phyloP scores from a whole-genome alignment of 2,797 vertebrate species.

The Acrocephalus scirpaceus region DNA sequence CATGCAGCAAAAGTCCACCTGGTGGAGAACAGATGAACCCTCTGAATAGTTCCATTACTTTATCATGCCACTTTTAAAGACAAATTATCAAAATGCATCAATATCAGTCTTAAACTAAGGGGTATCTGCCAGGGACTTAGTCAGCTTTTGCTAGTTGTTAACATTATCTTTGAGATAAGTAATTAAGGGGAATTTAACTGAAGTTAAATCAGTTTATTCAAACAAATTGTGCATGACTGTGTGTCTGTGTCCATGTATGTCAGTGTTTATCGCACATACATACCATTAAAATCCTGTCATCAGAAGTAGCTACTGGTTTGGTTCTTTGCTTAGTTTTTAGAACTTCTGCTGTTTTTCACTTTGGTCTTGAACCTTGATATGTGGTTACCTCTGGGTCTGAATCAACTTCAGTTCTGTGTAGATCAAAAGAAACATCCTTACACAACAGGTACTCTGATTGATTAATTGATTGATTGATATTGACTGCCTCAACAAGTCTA shows the following conservation, averaged over 20 bases:
- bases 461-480: neutral
- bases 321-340: neutral
- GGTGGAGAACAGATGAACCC: neutral
- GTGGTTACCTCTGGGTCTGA: neutral
- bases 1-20: neutral
- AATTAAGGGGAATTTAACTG: neutral
- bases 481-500: neutral
- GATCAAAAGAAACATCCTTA: neutral
- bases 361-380: neutral
- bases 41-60: neutral
- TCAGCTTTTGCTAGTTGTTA: neutral
- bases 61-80: neutral
- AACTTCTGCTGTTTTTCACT: neutral
- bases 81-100: neutral
- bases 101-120: neutral
- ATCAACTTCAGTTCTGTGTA: neutral
- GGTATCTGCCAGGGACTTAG: neutral
- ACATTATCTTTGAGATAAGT: neutral
- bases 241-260: neutral
- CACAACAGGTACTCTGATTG: neutral
- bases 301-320: neutral
- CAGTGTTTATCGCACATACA: neutral
- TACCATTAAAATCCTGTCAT: neutral
- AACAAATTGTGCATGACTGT: neutral
- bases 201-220: neutral